Conservation (phyloP, 2,888 invertebrate genomes). For the Trichogramma evanescens region DNA sequence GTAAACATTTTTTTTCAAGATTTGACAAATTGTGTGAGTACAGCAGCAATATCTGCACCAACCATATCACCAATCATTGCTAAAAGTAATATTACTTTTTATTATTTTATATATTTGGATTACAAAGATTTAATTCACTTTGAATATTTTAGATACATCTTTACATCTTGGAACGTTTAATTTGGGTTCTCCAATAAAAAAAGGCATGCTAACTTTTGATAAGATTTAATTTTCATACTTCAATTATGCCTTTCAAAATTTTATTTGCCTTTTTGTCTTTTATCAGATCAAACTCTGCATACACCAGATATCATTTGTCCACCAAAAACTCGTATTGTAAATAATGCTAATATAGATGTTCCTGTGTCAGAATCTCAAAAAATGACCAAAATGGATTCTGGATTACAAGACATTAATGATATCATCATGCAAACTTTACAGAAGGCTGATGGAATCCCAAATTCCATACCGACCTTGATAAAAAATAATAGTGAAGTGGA, state of each 20-base stretch:
- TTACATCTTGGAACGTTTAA: too few relatives aligned
- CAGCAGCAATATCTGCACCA: too few relatives aligned
- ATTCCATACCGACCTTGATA: conserved; percentile 4
- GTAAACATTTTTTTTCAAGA: too few relatives aligned
- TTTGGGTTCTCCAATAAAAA: too few relatives aligned
- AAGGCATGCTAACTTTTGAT: too few relatives aligned
- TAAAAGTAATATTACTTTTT: conserved; percentile 9
- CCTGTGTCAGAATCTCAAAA: background rate
- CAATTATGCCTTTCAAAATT: background rate
- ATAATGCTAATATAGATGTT: background rate
- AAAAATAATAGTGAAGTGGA: conserved; percentile 10
- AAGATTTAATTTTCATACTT: background rate
- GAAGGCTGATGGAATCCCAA: conserved; percentile 3
- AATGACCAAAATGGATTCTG: conserved; percentile 2
- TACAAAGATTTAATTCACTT: background rate
- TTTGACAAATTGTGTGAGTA: too few relatives aligned
- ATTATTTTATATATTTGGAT: background rate
- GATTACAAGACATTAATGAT: background rate
- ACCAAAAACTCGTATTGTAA: background rate
- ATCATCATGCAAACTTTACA: background rate
- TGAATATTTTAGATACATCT: conserved; percentile 5
- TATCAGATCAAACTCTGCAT: conserved; percentile 14
- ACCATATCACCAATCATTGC: conserved; percentile 10
- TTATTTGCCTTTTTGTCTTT: background rate
- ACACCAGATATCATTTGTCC: conserved; percentile 9